Evolutionary conservation across 2,888 invertebrate species (phyloP).

Genomic region (Bugula neritina): DNA sequence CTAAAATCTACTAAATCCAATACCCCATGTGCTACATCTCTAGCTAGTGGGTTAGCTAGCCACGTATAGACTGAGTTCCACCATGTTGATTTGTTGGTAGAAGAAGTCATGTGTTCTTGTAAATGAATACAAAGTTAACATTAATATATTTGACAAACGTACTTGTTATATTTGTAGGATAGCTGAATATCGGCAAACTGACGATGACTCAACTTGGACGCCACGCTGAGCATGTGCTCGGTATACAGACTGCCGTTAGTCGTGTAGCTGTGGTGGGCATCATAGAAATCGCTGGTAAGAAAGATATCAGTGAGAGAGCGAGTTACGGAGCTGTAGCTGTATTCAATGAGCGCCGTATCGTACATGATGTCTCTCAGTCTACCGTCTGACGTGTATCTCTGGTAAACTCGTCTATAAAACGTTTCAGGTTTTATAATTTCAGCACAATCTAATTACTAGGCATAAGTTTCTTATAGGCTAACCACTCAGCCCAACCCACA

Average conservation of each 20-base stretch:
- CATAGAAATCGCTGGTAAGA: not conserved
- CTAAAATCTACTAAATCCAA: too few relatives aligned
- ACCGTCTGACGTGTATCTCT: slow-evolving; percentile 7
- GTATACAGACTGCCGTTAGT: slow-evolving; percentile 11
- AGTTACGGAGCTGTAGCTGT: not conserved
- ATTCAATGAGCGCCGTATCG: not conserved
- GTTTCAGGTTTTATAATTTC: too few relatives aligned
- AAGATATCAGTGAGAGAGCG: not conserved
- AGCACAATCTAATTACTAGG: too few relatives aligned
- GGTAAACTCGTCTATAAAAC: slow-evolving; percentile 10
- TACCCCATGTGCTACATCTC: too few relatives aligned
- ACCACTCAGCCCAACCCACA: too few relatives aligned
- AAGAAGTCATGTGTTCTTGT: too few relatives aligned
- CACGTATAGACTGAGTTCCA: too few relatives aligned
- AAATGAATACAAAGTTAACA: too few relatives aligned
- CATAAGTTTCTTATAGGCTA: too few relatives aligned
- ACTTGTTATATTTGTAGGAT: slow-evolving; percentile 12
- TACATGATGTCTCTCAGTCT: slow-evolving; percentile 5
- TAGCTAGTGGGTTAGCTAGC: too few relatives aligned
- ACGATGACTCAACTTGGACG: not conserved
- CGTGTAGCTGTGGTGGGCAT: not conserved
- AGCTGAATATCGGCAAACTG: slow-evolving; percentile 4
- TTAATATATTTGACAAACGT: too few relatives aligned
- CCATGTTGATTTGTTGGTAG: too few relatives aligned
- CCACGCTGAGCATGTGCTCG: not conserved